phyloP scores from a whole-genome alignment of 2,797 vertebrate genomes.

The Dallia pectoralis region DNA sequence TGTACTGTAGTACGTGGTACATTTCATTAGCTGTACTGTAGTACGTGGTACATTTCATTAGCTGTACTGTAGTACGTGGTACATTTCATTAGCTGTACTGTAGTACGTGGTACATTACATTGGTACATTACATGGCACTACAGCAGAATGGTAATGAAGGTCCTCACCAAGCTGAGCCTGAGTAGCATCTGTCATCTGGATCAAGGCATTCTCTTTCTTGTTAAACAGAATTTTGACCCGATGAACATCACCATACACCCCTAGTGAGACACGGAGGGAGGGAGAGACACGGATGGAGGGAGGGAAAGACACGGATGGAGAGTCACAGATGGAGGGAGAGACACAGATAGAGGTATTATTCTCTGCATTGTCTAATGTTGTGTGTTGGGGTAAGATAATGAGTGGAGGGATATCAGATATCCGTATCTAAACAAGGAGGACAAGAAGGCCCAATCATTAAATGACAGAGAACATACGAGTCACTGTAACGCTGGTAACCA shows the following conservation, averaged over 20 bases:
- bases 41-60: no score
- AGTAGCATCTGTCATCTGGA: constrained; percentile 89
- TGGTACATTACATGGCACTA: no score
- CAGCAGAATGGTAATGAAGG: neutral
- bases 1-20: no score
- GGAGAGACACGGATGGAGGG: neutral
- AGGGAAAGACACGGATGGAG: no score
- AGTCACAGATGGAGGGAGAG: neutral
- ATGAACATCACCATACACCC: constrained; percentile 90
- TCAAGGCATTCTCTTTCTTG: constrained; percentile 87
- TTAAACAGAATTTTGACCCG: constrained; percentile 94
- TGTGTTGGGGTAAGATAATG: neutral
- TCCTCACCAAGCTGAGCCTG: constrained; percentile 88
- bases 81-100: no score
- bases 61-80: no score
- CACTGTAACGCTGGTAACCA: neutral
- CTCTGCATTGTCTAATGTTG: neutral
- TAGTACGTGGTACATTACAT: no score
- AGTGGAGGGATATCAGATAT: neutral
- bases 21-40: no score
- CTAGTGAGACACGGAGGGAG: constrained; percentile 52
- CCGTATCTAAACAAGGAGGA: neutral
- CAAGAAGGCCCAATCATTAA: neutral
- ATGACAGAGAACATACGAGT: neutral
- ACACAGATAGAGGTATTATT: neutral